Percentiles rank a stretch among this genome's conserved stretches.
Evolutionary conservation across 2,888 invertebrate genomes (phyloP).

Genomic region (Lithosia quadra): DNA sequence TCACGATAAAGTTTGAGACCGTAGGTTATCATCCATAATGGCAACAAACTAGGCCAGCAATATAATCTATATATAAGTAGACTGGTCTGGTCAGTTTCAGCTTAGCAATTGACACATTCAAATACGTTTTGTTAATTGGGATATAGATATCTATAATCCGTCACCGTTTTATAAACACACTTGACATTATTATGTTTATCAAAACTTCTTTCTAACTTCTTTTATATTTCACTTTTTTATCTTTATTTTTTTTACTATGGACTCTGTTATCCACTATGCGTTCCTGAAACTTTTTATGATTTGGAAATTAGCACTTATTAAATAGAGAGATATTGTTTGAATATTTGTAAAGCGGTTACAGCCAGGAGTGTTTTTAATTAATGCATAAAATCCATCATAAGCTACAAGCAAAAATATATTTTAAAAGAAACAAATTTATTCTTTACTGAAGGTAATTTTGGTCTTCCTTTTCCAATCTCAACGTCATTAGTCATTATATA

Average conservation of each 20-base stretch:
- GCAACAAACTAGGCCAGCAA: slow-evolving; percentile 45
- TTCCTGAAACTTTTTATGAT: not conserved
- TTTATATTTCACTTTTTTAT: not conserved
- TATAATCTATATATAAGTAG: slow-evolving; percentile 47
- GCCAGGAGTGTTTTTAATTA: not conserved
- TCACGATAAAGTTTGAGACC: slow-evolving; percentile 55
- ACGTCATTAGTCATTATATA: not conserved
- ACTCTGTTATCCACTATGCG: not conserved
- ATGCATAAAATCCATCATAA: not conserved
- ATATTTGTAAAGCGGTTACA: not conserved
- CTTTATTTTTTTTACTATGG: not conserved
- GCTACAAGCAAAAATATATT: not conserved
- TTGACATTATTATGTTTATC: not conserved
- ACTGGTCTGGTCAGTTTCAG: slow-evolving; percentile 30
- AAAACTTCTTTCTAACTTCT: not conserved
- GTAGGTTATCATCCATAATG: slow-evolving; percentile 54
- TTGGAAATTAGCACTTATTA: not conserved
- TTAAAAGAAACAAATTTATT: not conserved
- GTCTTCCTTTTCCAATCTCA: not conserved
- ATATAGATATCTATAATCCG: slow-evolving; percentile 13
- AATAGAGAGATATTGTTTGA: too few relatives aligned
- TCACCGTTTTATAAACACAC: not conserved
- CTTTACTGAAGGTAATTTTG: not conserved
- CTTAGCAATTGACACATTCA: slow-evolving; percentile 39
- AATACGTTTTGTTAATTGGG: slow-evolving; percentile 32